phyloP scores from a whole-genome alignment of 2,113 vertebrate genomes.

The Python bivittatus region DNA sequence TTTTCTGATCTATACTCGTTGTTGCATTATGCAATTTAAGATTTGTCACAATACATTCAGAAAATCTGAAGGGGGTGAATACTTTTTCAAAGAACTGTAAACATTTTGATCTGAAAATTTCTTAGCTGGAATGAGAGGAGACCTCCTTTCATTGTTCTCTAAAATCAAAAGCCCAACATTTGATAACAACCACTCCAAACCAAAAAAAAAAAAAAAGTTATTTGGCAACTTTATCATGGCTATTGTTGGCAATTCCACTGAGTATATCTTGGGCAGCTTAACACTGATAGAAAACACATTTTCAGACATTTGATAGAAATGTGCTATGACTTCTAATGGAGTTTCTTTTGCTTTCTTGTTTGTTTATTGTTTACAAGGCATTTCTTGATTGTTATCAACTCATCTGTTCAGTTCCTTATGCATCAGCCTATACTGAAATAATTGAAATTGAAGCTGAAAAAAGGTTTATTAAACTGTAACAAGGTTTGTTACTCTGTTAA shows the following conservation, averaged over 20 bases:
- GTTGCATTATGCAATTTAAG: background rate
- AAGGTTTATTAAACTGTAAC: slow-evolving; percentile 50
- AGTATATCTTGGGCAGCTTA: background rate
- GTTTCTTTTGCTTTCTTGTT: background rate
- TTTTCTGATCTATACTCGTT: background rate
- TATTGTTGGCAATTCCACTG: background rate
- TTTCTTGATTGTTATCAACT: background rate
- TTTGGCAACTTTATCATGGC: background rate
- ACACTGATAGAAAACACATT: background rate
- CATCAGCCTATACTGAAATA: background rate
- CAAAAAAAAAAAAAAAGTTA: background rate
- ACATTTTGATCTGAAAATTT: background rate
- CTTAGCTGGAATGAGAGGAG: background rate
- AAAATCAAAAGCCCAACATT: background rate
- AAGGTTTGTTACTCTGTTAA: slow-evolving; percentile 56
- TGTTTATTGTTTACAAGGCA: background rate
- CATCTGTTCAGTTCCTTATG: background rate
- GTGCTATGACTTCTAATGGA: background rate
- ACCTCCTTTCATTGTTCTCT: background rate
- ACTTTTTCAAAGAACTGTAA: background rate
- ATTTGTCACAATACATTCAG: background rate
- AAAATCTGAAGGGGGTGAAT: background rate
- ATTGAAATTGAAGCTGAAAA: slow-evolving; percentile 22
- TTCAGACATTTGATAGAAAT: background rate
- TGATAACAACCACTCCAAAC: background rate